A percentile compares a stretch with the other conserved stretches of the same genome.
phyloP scores from a whole-genome alignment of 2,888 invertebrate genomes.

The Cryptocephalus moraei region DNA sequence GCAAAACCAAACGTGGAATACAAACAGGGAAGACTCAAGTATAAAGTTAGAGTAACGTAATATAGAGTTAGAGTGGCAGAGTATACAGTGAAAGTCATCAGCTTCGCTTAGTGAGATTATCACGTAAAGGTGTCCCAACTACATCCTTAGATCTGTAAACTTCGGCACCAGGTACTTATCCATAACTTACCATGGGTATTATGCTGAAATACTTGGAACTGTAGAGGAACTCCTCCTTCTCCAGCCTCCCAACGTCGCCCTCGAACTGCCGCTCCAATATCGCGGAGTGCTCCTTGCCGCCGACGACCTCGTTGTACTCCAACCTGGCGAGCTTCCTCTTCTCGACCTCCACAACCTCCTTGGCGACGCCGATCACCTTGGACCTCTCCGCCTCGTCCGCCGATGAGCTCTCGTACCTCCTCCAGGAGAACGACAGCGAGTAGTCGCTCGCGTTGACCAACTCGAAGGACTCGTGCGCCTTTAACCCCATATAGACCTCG shows the following conservation, averaged over 20 bases:
- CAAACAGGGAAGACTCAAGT: no score
- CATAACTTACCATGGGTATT: constrained; percentile 12
- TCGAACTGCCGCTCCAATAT: constrained; percentile 37
- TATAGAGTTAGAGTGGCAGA: no score
- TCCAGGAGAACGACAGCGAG: constrained; percentile 47
- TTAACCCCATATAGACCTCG: constrained; percentile 49
- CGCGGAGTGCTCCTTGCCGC: constrained; percentile 25
- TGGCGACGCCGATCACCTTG: constrained; percentile 16
- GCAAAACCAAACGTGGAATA: no score
- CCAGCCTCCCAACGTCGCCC: constrained; percentile 33
- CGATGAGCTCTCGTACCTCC: constrained; percentile 40
- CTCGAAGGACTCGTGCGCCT: constrained; percentile 36
- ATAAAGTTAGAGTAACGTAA: no score
- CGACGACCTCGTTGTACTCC: constrained; percentile 26
- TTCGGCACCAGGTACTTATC: no score
- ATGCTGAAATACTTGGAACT: constrained; percentile 14
- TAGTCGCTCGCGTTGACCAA: constrained; percentile 47
- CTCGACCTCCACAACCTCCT: constrained; percentile 20
- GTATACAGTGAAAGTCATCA: no score
- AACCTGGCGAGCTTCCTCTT: constrained; percentile 21
- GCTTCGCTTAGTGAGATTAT: no score
- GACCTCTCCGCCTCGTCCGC: constrained; percentile 30
- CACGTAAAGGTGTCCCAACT: no score
- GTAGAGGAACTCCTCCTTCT: constrained; percentile 30
- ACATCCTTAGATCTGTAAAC: no score